Percentiles rank a stretch among this genome's conserved stretches.
Conservation (phyloP, 2,113 vertebrate species). For the Anser cygnoides region DNA sequence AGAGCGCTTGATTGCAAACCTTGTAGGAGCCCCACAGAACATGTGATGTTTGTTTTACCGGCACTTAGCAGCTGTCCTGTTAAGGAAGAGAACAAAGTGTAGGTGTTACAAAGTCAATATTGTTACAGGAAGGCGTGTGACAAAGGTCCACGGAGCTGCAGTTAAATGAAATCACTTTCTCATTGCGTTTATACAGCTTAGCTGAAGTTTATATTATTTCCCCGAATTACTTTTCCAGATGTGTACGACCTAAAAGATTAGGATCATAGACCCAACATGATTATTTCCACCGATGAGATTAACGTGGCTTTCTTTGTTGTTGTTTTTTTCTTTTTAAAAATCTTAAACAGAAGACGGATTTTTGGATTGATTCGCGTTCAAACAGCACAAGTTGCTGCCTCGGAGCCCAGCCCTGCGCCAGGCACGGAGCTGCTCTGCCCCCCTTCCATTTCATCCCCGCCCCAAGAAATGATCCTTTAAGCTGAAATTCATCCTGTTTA, state of each 20-base stretch:
- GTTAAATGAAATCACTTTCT: background rate
- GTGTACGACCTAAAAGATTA: background rate
- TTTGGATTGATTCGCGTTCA: background rate
- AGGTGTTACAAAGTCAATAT: conserved; percentile 80
- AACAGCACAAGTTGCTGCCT: background rate
- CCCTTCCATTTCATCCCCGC: too few relatives aligned
- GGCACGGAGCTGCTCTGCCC: background rate
- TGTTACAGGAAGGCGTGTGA: conserved; percentile 73
- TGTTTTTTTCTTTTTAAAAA: background rate
- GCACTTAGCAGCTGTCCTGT: conserved; percentile 77
- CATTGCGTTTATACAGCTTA: background rate
- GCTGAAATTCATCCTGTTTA: background rate
- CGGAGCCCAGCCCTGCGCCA: background rate
- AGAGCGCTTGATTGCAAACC: conserved; percentile 53
- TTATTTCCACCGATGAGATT: background rate
- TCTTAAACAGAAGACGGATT: background rate
- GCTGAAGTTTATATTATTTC: background rate
- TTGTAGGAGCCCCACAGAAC: conserved; percentile 49
- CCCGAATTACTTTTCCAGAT: background rate
- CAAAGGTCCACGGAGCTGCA: background rate
- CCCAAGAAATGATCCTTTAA: background rate
- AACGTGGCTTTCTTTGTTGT: background rate
- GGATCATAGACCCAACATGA: background rate
- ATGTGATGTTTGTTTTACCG: conserved; percentile 76
- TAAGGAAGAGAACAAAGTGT: conserved; percentile 67